Conservation (phyloP, 1,140 invertebrate genomes). For the Triops cancriformis region DNA sequence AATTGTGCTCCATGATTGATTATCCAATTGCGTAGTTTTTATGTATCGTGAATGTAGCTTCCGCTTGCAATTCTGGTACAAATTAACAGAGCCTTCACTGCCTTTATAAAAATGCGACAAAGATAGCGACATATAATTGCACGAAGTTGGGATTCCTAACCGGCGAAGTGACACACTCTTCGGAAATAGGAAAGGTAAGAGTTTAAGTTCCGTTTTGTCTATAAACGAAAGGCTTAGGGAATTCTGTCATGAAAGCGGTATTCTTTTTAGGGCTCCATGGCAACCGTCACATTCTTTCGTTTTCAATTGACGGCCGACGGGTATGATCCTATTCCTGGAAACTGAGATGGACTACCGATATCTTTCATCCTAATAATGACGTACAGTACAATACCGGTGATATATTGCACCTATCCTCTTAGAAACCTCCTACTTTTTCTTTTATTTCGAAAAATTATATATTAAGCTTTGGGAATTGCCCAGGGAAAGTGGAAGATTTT, state of each 20-base stretch:
- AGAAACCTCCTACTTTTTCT: neutral
- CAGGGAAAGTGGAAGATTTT: neutral
- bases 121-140: no score
- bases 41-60: neutral
- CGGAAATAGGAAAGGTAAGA: neutral
- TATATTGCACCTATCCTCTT: neutral
- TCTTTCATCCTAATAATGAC: neutral
- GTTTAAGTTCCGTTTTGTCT: neutral
- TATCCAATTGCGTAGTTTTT: neutral
- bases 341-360: neutral
- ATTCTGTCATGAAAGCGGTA: neutral
- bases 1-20: no score
- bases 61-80: neutral
- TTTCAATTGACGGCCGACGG: neutral
- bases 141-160: neutral
- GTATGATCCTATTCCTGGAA: slow-evolving; percentile 1
- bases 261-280: neutral
- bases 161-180: neutral
- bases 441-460: neutral
- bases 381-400: neutral
- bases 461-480: neutral
- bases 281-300: neutral
- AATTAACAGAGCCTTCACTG: neutral
- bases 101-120: no score
- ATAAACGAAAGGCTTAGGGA: neutral